These are phyloP conservation scores for Agonum fuliginosum DNA, from an alignment of 2,888 invertebrate genomes.

Conservation along the genomic window DNA sequence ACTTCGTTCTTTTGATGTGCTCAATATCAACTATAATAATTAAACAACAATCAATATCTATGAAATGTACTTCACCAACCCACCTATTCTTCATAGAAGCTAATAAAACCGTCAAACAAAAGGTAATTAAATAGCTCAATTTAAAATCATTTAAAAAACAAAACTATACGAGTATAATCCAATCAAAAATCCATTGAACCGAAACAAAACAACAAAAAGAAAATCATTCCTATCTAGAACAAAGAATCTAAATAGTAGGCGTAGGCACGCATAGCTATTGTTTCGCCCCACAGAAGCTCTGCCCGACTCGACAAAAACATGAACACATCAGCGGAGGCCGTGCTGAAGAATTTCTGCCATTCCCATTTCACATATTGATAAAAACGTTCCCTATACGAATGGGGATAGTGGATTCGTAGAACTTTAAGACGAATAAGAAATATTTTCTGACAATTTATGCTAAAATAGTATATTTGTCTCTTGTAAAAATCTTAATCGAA, in stretches of 20 bases:
- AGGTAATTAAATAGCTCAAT: constrained; percentile 22
- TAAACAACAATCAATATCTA: not conserved
- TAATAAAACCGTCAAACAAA: constrained; percentile 13
- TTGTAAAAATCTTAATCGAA: no score
- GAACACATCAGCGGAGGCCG: not conserved
- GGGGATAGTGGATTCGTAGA: no score
- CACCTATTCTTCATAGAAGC: constrained; percentile 8
- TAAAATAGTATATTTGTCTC: no score
- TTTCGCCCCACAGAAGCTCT: not conserved
- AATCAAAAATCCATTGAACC: constrained; percentile 27
- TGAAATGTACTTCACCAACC: not conserved
- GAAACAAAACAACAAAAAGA: constrained; percentile 19
- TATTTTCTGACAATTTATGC: no score
- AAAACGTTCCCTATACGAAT: no score
- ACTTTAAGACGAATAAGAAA: no score
- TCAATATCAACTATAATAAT: not conserved
- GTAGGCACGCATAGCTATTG: constrained; percentile 15
- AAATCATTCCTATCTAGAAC: constrained; percentile 26
- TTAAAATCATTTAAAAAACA: constrained; percentile 17
- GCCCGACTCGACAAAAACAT: not conserved
- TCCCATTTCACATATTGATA: not conserved
- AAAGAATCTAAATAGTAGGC: constrained; percentile 25
- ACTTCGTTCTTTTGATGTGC: no score
- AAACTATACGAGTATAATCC: constrained; percentile 32
- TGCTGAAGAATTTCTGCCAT: not conserved